Evolutionary conservation across 2,888 invertebrate species (phyloP), one percentile per base, ranked within the genome.

Genomic region (Philopedon plagiatum): DNA sequence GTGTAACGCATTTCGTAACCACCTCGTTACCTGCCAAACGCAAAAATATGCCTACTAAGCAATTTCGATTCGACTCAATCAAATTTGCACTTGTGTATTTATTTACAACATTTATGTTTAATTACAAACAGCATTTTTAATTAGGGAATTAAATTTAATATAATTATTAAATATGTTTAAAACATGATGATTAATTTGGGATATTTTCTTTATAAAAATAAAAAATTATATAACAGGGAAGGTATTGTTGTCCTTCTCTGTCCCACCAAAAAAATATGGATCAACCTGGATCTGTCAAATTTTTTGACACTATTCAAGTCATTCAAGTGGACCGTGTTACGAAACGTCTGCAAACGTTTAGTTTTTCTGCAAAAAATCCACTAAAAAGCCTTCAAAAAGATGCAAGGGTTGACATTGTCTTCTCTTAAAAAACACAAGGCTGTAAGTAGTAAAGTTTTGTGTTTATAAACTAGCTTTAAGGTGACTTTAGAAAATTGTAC

Each of bases 401-500:
- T 94, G 94, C 92, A 92, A 85, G 94, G 94, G 75, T 82, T 94
- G 80, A 89, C 89, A 73, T 71, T 92, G 18, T 85, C 89, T 60
- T 92, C 92, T 81, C 85, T 94, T 74, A 93, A 91, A 83, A 93
- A 91, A 84, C 92, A 94, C 84, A 93, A 92, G 79, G 91, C 94
- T 81, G 94, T 94, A 87, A 91, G 92, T 89, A 76, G 23, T 60
- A 15, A 18, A 8, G 18, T 9, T 37, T 18, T 11, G 5, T 21
- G 2, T 21, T 19, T 23, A 13, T 32, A 15, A 18, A 51, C 21
- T 4, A 26, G 9, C 15, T 4, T 26, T 2, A 19, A 18, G 21
- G 11, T 60, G 60, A 39, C 34, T n/a, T 34, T 46, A 0, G 0
- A 3, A 21, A 46, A n/a, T 46, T 13, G 9, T 46, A 46, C 23